Conservation (phyloP, 1,140 invertebrate genomes). For the Leptoteleia sp. region DNA sequence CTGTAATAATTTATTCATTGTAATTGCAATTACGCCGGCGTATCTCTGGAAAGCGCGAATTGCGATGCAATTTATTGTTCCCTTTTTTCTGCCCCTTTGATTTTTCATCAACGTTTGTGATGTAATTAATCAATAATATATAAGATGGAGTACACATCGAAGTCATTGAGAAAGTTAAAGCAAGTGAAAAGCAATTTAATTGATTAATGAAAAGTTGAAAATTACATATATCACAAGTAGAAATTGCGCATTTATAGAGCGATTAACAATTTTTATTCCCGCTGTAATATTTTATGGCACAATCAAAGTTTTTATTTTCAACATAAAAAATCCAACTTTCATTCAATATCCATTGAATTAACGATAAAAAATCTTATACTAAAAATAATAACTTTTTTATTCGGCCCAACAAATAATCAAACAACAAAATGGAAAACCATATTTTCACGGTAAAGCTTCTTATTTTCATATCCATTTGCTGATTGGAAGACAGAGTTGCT, state of each 20-base stretch:
- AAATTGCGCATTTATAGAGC: slow-evolving; percentile 15
- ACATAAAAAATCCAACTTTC: slow-evolving; percentile 8
- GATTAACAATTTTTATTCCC: slow-evolving; percentile 33
- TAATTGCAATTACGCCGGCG: not conserved
- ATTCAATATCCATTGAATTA: slow-evolving; percentile 22
- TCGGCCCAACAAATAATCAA: slow-evolving; percentile 4
- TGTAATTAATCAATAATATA: too few relatives aligned
- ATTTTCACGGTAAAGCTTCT: not conserved
- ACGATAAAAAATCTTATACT: slow-evolving; percentile 11
- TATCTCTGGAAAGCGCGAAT: not conserved
- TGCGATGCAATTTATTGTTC: too few relatives aligned
- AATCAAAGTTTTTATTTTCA: slow-evolving; percentile 25
- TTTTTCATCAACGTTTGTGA: too few relatives aligned
- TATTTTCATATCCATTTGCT: not conserved
- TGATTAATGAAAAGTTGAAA: slow-evolving; percentile 21
- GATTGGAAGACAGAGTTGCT: not conserved
- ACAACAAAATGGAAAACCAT: slow-evolving; percentile 4
- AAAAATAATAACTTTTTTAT: slow-evolving; percentile 10
- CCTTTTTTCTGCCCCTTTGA: too few relatives aligned
- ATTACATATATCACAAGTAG: slow-evolving; percentile 11
- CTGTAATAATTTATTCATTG: too few relatives aligned
- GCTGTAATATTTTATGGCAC: slow-evolving; percentile 20
- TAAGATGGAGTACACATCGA: too few relatives aligned
- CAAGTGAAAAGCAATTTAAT: too few relatives aligned
- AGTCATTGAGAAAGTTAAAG: too few relatives aligned